These are phyloP conservation scores for Ceyx erithaca DNA, from an alignment of 2,797 vertebrate genomes.

Conservation along the genomic window DNA sequence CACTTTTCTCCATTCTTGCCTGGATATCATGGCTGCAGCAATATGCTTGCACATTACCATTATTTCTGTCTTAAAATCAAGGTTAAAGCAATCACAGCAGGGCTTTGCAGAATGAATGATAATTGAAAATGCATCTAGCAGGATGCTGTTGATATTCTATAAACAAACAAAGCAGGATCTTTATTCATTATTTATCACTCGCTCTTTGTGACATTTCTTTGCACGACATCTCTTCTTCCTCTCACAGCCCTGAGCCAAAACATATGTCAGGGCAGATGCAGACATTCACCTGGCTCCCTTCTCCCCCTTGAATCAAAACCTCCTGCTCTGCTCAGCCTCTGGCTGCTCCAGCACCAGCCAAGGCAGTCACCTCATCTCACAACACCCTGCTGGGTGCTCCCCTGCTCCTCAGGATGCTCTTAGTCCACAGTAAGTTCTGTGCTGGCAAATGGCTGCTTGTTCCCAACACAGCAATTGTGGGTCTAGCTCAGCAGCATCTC, in stretches of 20 bases:
- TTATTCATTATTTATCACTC: constrained; percentile 52
- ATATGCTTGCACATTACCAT: constrained; percentile 5
- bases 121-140: constrained; percentile 35
- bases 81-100: constrained; percentile 56
- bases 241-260: neutral
- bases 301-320: neutral
- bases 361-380: accelerated
- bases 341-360: neutral
- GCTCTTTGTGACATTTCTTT: constrained; percentile 30
- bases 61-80: constrained; percentile 58
- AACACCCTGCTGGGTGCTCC: accelerated
- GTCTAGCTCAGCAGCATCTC: neutral
- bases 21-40: neutral
- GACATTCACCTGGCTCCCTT: neutral
- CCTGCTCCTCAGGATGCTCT: neutral
- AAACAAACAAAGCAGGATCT: constrained; percentile 40
- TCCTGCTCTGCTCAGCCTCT: neutral
- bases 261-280: neutral
- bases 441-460: neutral
- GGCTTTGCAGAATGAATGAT: constrained; percentile 9
- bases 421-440: neutral
- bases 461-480: neutral
- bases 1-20: constrained; percentile 33
- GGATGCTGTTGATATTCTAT: constrained; percentile 22
- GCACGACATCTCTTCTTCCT: neutral